Evolutionary conservation across 2,113 vertebrate species (phyloP).

Genomic region (Hirundichthys speculiger): DNA sequence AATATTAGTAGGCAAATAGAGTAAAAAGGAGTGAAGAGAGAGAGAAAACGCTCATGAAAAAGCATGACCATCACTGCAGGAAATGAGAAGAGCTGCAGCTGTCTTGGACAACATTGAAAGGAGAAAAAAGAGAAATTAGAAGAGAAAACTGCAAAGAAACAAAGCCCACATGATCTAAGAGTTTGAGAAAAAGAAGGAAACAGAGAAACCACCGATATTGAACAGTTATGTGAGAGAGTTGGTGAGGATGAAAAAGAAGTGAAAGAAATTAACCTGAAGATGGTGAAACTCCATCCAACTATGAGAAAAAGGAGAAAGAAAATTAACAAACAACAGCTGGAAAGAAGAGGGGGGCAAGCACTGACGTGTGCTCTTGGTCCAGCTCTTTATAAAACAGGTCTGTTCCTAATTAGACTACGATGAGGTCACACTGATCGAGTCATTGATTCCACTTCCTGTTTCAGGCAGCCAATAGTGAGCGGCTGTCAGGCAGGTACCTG

Average conservation of each 20-base stretch:
- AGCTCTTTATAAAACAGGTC: constrained; percentile 76
- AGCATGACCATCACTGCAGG: constrained; percentile 67
- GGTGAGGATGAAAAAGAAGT: too few species aligned
- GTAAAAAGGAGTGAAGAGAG: constrained; percentile 20
- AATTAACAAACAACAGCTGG: constrained; percentile 41
- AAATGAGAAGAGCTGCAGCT: constrained; percentile 52
- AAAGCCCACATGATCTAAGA: constrained; percentile 24
- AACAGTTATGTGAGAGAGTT: too few species aligned
- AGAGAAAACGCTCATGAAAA: constrained; percentile 59
- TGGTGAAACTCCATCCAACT: not conserved
- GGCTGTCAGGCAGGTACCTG: constrained; percentile 65
- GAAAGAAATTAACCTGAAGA: too few species aligned
- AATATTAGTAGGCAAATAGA: constrained; percentile 10
- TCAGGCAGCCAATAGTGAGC: constrained; percentile 61
- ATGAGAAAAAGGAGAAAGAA: constrained; percentile 10
- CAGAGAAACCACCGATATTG: too few species aligned
- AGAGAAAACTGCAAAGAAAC: too few species aligned
- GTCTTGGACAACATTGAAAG: constrained; percentile 7
- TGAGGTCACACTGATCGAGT: constrained; percentile 75
- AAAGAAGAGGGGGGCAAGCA: constrained; percentile 34
- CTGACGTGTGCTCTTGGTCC: constrained; percentile 68
- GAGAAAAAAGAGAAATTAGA: not conserved
- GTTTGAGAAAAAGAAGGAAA: not conserved
- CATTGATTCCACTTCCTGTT: constrained; percentile 77
- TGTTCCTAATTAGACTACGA: constrained; percentile 75